phyloP scores from a whole-genome alignment of 2,888 invertebrate genomes.

The Phyllotreta striolata region DNA sequence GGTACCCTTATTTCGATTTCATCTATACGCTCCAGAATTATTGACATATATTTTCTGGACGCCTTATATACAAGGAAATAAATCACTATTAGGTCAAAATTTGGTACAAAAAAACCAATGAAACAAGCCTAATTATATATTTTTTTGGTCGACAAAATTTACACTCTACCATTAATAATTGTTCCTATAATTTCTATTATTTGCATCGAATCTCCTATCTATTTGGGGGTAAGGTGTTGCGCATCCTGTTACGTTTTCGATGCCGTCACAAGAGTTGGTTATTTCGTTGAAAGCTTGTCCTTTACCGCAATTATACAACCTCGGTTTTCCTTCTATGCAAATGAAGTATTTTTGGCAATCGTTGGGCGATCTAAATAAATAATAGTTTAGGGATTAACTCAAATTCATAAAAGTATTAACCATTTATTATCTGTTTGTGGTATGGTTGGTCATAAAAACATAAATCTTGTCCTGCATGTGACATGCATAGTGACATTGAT shows the following conservation, averaged over 20 bases:
- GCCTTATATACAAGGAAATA: no score
- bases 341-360: slow-evolving; percentile 83
- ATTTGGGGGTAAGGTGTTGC: slow-evolving; percentile 54
- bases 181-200: not conserved
- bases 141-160: no score
- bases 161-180: not conserved
- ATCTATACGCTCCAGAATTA: no score
- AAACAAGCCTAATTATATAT: no score
- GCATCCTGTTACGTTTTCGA: slow-evolving; percentile 81
- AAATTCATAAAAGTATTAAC: not conserved
- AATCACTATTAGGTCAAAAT: no score
- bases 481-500: no score
- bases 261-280: slow-evolving; percentile 75
- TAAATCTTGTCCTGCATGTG: not conserved
- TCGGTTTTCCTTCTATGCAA: slow-evolving; percentile 75
- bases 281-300: slow-evolving; percentile 81
- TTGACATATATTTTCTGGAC: no score
- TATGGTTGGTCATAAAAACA: not conserved
- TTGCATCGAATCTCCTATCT: not conserved
- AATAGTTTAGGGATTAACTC: not conserved
- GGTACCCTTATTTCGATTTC: no score
- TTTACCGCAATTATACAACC: slow-evolving; percentile 78
- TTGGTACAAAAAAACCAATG: no score
- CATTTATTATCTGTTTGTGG: not conserved
- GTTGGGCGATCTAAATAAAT: slow-evolving; percentile 64